phyloP scores from a whole-genome alignment of 2,797 vertebrate species.

The Tympanoctomys barrerae region DNA sequence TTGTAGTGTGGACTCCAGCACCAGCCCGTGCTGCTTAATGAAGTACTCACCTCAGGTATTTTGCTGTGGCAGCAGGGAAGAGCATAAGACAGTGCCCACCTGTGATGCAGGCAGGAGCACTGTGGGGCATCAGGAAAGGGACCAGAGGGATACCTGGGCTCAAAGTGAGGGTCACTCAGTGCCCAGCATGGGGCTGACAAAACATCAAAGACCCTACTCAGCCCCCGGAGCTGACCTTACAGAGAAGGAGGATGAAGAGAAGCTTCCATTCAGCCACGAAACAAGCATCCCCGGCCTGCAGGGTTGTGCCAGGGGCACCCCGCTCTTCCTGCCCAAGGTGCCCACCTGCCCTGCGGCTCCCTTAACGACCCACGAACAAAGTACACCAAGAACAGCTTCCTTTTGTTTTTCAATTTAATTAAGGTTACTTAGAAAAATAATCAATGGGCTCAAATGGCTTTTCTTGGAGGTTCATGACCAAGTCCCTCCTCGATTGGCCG shows the following conservation, averaged over 20 bases:
- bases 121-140: background rate
- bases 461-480: constrained; percentile 87
- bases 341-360: background rate
- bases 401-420: constrained; percentile 90
- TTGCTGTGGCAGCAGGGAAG: background rate
- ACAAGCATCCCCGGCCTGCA: background rate
- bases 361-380: constrained; percentile 81
- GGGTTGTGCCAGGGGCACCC: background rate
- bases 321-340: background rate
- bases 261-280: background rate
- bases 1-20: no score
- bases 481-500: constrained; percentile 87
- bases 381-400: constrained; percentile 76
- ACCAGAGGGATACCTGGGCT: background rate
- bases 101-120: background rate
- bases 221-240: background rate
- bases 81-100: background rate
- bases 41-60: background rate
- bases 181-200: background rate
- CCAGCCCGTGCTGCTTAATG: background rate
- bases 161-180: rapidly evolving
- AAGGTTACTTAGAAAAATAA: constrained; percentile 93
- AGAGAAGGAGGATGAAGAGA: background rate
- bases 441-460: constrained; percentile 90
- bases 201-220: rapidly evolving